These are phyloP conservation scores for Apodemus sylvaticus DNA, from an alignment of 2,113 vertebrate genomes.

Conservation along the genomic window DNA sequence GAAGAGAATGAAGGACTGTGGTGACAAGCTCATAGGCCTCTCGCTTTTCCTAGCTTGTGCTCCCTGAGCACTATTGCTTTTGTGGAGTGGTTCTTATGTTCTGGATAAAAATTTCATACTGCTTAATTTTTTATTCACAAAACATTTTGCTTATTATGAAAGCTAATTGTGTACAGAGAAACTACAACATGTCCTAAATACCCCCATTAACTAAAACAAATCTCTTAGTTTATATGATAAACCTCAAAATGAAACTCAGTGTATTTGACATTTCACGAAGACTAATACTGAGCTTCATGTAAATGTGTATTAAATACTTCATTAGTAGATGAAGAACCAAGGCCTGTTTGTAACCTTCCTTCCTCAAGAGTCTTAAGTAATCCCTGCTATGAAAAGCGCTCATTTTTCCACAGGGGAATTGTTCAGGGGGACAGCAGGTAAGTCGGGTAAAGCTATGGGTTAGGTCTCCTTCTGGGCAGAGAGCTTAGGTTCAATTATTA, in stretches of 20 bases:
- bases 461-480: neutral
- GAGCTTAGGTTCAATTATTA: neutral
- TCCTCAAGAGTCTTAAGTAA: neutral
- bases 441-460: neutral
- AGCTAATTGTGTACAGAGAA: conserved; percentile 5
- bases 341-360: neutral
- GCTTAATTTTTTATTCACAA: conserved; percentile 58
- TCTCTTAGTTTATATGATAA: neutral
- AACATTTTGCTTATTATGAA: conserved; percentile 26
- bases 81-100: conserved; percentile 9
- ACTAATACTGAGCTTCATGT: neutral
- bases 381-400: neutral
- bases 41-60: conserved; percentile 26
- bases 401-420: neutral
- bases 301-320: conserved; percentile 22
- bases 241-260: neutral
- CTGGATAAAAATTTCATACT: conserved; percentile 54
- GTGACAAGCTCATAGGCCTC: neutral
- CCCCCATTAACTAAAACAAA: neutral
- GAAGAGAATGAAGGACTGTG: neutral
- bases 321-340: neutral
- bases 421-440: neutral
- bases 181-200: neutral
- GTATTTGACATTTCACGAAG: neutral
- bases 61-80: neutral